Percentiles rank a stretch among this genome's conserved stretches.
These are phyloP conservation scores for Lordiphosa collinella DNA, from an alignment of 1,140 invertebrate genomes.

Conservation along the genomic window DNA sequence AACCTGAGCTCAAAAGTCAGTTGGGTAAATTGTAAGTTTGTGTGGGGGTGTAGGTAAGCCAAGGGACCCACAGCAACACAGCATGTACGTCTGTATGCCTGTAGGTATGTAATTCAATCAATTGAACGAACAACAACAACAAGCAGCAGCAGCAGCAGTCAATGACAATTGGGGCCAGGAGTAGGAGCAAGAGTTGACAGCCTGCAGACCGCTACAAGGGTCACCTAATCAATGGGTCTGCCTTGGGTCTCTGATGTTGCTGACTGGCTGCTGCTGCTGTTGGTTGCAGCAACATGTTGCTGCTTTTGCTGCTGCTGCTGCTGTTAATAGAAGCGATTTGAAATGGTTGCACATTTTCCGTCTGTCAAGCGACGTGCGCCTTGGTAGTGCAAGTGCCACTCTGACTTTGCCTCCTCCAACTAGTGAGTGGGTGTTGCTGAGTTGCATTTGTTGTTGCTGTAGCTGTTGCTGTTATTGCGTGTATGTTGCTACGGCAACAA, in stretches of 20 bases:
- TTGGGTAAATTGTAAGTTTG: slow-evolving; percentile 27
- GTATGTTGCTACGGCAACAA: slow-evolving; percentile 46
- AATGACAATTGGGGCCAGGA: slow-evolving; percentile 69
- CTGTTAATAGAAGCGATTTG: slow-evolving; percentile 56
- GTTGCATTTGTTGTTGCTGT: slow-evolving; percentile 22
- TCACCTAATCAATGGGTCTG: slow-evolving; percentile 72
- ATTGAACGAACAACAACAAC: slow-evolving; percentile 48
- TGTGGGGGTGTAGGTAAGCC: slow-evolving; percentile 40
- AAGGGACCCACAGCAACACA: slow-evolving; percentile 8
- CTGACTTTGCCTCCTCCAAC: slow-evolving; percentile 18
- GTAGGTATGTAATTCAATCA: slow-evolving; percentile 72
- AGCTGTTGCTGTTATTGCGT: slow-evolving; percentile 59
- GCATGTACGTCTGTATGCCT: slow-evolving; percentile 30
- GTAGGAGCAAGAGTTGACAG: slow-evolving; percentile 33
- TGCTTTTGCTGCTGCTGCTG: slow-evolving; percentile 11
- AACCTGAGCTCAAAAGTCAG: slow-evolving; percentile 44
- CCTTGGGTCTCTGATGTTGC: slow-evolving; percentile 11
- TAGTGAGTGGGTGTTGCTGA: slow-evolving; percentile 41
- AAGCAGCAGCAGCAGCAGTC: slow-evolving; percentile 38
- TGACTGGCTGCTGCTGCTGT: background rate
- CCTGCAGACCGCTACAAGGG: slow-evolving; percentile 63
- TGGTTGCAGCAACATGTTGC: slow-evolving; percentile 52
- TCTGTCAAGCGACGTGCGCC: slow-evolving; percentile 7
- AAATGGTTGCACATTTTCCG: slow-evolving; percentile 61
- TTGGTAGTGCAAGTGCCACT: slow-evolving; percentile 3